Evolutionary conservation across 2,797 vertebrate genomes (phyloP).

Genomic region (Manis crassicaudata): DNA sequence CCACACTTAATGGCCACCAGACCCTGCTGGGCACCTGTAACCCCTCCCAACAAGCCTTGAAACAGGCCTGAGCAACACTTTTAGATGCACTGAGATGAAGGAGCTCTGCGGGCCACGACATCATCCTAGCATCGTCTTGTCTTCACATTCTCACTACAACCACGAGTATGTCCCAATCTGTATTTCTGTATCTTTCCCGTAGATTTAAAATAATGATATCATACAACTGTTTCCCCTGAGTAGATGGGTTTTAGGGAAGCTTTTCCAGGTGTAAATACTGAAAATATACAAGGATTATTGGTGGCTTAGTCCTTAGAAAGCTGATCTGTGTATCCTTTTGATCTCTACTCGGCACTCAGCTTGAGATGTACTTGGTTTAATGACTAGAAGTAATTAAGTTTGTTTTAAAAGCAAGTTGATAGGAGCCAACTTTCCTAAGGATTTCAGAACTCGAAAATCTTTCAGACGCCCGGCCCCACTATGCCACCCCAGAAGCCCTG

Average conservation of each 20-base stretch:
- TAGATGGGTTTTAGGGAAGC: neutral
- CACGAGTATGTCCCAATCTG: neutral
- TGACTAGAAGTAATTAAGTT: neutral
- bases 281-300: neutral
- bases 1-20: neutral
- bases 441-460: neutral
- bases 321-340: neutral
- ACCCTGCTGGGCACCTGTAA: too few relatives aligned
- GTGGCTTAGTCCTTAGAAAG: neutral
- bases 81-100: neutral
- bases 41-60: neutral
- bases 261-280: neutral
- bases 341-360: neutral
- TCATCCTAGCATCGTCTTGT: neutral
- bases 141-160: neutral
- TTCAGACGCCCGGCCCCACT: neutral
- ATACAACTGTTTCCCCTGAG: neutral
- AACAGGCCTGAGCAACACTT: neutral
- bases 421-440: neutral
- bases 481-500: too few relatives aligned
- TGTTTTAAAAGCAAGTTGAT: neutral
- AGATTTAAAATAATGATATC: neutral
- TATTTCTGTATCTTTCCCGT: neutral
- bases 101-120: rapidly evolving
- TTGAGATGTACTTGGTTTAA: neutral